phyloP scores from a whole-genome alignment of 2,797 vertebrate species.

The Atherinosoma microstoma region DNA sequence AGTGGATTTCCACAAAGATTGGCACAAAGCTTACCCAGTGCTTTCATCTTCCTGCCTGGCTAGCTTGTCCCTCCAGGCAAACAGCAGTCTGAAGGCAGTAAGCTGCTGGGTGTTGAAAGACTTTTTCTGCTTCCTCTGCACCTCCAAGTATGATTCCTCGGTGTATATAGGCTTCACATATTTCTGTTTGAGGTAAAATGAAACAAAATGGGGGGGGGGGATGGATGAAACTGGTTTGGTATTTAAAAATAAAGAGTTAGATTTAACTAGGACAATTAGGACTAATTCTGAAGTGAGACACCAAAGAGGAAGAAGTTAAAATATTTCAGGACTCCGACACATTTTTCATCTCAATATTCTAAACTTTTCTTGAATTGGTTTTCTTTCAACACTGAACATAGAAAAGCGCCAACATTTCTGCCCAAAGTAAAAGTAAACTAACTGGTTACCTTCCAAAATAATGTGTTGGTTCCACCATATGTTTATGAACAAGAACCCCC shows the following conservation, averaged over 20 bases:
- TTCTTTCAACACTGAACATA: too few species aligned
- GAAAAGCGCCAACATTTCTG: too few species aligned
- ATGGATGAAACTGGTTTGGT: background rate
- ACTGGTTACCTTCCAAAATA: too few species aligned
- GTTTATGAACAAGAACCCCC: too few species aligned
- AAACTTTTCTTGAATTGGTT: too few species aligned
- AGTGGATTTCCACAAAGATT: conserved; percentile 42
- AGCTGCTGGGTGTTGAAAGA: conserved; percentile 94
- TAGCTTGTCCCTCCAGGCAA: conserved; percentile 94
- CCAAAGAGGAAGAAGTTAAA: too few species aligned
- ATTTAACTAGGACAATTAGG: background rate
- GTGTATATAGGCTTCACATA: conserved; percentile 94
- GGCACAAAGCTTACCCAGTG: conserved; percentile 86
- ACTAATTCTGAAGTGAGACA: background rate
- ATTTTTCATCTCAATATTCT: too few species aligned
- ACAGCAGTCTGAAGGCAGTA: conserved; percentile 91
- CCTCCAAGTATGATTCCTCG: conserved; percentile 93
- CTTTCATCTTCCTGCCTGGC: conserved; percentile 95
- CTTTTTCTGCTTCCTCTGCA: conserved; percentile 93
- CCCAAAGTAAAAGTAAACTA: too few species aligned
- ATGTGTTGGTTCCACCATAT: too few species aligned
- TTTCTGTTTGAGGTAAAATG: conserved; percentile 82
- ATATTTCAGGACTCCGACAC: too few species aligned
- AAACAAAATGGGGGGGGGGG: conserved; percentile 12
- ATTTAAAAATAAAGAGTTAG: background rate